phyloP scores from a whole-genome alignment of 2,113 vertebrate species.

The Meles meles region DNA sequence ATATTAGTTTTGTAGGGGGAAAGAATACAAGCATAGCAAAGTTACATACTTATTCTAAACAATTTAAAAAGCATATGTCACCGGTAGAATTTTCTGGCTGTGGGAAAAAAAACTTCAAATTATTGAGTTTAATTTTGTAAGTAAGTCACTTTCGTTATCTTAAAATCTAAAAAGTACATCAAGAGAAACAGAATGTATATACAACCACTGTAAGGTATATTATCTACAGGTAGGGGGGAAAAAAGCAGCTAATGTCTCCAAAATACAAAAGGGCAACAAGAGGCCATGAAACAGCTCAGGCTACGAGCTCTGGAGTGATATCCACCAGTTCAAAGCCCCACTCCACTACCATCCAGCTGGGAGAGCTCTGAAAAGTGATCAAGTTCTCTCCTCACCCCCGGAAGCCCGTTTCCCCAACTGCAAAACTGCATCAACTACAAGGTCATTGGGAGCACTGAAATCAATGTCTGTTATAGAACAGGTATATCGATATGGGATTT shows the following conservation, averaged over 20 bases:
- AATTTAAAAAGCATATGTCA: not conserved
- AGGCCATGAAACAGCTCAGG: not conserved
- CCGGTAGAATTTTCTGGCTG: not conserved
- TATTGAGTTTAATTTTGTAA: constrained; percentile 12
- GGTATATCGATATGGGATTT: not conserved
- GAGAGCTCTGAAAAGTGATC: not conserved
- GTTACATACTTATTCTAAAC: not conserved
- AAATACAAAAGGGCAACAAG: not conserved
- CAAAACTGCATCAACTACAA: not conserved
- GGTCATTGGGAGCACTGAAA: not conserved
- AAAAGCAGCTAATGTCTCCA: not conserved
- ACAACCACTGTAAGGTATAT: not conserved
- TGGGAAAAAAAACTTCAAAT: not conserved
- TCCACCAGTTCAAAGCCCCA: not conserved
- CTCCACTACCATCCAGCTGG: not conserved
- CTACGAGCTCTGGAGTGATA: not conserved
- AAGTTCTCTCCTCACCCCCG: not conserved
- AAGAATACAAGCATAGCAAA: not conserved
- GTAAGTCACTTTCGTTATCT: not conserved
- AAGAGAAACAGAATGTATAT: not conserved
- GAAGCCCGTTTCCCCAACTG: not conserved
- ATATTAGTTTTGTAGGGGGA: not conserved
- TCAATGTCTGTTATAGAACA: not conserved
- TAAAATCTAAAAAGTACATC: not conserved
- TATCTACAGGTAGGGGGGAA: not conserved